Conservation (phyloP, 2,888 invertebrate species). For the Tipula helvola region DNA sequence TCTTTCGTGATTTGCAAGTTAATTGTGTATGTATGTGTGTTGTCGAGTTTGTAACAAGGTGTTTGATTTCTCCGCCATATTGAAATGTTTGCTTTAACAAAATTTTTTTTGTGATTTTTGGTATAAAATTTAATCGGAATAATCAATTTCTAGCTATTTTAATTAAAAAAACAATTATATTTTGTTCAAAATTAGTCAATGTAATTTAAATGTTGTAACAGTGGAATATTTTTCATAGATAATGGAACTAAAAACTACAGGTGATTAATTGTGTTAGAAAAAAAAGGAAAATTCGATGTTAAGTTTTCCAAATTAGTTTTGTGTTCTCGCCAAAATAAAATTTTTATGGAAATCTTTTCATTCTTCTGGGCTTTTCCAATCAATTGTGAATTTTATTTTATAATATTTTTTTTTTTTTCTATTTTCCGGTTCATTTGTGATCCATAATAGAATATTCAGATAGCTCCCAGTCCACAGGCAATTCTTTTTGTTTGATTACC, state of each 20-base stretch:
- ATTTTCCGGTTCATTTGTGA: neutral
- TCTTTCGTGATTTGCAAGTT: constrained; percentile 7
- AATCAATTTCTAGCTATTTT: neutral
- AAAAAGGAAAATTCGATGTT: neutral
- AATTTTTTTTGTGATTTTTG: neutral
- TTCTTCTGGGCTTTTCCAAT: neutral
- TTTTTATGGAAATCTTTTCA: neutral
- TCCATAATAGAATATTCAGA: no score
- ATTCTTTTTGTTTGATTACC: neutral
- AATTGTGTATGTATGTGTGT: neutral
- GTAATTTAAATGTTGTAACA: neutral
- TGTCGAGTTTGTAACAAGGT: neutral
- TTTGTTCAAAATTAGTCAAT: neutral
- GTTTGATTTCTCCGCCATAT: constrained; percentile 8
- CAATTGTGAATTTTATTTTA: no score
- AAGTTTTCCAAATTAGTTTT: neutral
- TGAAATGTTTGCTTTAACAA: neutral
- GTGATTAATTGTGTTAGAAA: neutral
- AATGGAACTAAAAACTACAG: neutral
- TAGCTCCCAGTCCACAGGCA: neutral
- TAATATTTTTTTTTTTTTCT: no score
- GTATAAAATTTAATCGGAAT: neutral
- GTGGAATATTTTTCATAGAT: neutral
- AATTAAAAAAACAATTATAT: neutral
- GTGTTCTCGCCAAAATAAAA: neutral